phyloP scores from a whole-genome alignment of 2,797 vertebrate species.

The Hydrocynus forskahlii region DNA sequence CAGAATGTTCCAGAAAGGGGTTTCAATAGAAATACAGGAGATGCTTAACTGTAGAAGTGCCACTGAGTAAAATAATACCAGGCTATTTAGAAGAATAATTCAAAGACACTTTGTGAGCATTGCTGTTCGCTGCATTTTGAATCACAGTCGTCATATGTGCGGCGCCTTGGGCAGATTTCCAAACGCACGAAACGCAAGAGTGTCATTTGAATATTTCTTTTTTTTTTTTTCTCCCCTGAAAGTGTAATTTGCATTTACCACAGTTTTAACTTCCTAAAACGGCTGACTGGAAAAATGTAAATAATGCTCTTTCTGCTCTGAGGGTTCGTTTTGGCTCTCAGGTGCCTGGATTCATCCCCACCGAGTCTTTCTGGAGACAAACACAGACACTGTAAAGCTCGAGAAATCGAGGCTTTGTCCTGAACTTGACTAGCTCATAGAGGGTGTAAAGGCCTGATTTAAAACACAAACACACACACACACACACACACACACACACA shows the following conservation, averaged over 20 bases:
- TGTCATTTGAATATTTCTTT: slow-evolving; percentile 50
- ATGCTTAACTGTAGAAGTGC: neutral
- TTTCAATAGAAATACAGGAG: neutral
- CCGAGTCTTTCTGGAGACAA: neutral
- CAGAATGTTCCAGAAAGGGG: neutral
- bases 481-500: neutral
- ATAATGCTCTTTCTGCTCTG: slow-evolving; percentile 40
- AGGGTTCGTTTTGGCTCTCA: slow-evolving; percentile 30
- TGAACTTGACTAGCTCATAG: neutral
- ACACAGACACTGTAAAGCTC: neutral
- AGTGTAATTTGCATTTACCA: slow-evolving; percentile 59
- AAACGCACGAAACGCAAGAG: slow-evolving; percentile 27
- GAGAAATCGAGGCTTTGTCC: neutral
- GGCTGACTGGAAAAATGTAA: slow-evolving; percentile 60
- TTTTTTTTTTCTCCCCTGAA: slow-evolving; percentile 2
- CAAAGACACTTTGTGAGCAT: neutral
- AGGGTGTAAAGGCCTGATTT: neutral
- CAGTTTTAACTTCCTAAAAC: slow-evolving; percentile 58
- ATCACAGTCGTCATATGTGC: neutral
- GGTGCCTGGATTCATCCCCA: neutral
- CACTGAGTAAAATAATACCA: neutral
- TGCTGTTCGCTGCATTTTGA: slow-evolving; percentile 3
- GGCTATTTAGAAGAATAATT: neutral
- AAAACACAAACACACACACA: too few relatives aligned
- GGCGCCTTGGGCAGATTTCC: slow-evolving; percentile 19